These are phyloP conservation scores for Philaenus spumarius DNA, from an alignment of 1,140 invertebrate genomes.

Conservation along the genomic window DNA sequence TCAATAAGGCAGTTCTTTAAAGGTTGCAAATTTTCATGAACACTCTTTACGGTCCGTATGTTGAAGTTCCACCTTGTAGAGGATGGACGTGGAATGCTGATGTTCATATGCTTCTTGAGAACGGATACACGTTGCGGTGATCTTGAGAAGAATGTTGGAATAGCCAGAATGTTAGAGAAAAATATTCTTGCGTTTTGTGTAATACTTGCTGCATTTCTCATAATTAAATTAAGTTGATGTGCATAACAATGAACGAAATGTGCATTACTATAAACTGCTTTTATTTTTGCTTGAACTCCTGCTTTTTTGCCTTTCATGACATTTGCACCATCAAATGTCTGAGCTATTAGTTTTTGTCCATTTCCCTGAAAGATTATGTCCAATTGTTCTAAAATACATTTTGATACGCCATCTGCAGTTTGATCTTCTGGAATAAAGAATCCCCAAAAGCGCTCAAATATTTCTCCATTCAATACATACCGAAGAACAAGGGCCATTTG, in stretches of 20 bases:
- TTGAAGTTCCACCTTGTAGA: not conserved
- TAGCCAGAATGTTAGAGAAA: conserved; percentile 12
- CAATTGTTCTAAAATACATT: conserved; percentile 28
- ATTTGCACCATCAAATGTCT: conserved; percentile 32
- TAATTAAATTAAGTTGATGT: conserved; percentile 30
- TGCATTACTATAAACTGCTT: conserved; percentile 30
- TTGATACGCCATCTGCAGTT: conserved; percentile 21
- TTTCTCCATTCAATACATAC: conserved; percentile 28
- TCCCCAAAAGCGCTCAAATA: conserved; percentile 34
- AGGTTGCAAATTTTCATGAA: not conserved
- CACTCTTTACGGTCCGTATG: not conserved
- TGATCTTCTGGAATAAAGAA: conserved; percentile 28
- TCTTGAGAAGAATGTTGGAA: conserved; percentile 17
- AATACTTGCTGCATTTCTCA: conserved; percentile 20
- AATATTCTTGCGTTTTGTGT: conserved; percentile 23
- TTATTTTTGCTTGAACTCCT: conserved; percentile 30
- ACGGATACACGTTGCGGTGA: conserved; percentile 10
- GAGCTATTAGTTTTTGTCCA: conserved; percentile 32
- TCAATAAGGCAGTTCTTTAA: not conserved
- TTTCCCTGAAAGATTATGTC: conserved; percentile 26
- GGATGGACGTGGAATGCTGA: not conserved
- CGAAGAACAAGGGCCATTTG: conserved; percentile 33
- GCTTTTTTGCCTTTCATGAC: conserved; percentile 28
- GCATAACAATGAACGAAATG: conserved; percentile 32
- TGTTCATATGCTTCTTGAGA: conserved; percentile 1